phyloP scores from a whole-genome alignment of 2,888 invertebrate species.

The Dolomedes plantarius region DNA sequence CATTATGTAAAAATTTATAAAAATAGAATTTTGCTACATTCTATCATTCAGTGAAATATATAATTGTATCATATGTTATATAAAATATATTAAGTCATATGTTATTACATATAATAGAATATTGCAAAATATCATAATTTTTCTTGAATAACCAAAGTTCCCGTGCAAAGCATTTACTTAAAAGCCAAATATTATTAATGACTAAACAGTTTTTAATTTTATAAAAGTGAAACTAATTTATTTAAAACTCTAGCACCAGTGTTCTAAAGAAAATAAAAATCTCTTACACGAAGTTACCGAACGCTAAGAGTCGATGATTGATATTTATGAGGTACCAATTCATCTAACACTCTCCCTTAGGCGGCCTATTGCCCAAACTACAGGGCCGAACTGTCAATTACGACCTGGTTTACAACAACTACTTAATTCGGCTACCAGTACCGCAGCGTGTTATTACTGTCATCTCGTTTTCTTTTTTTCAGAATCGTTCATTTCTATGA shows the following conservation, averaged over 20 bases:
- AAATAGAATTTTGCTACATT: too few species aligned
- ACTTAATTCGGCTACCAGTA: slow-evolving; percentile 57
- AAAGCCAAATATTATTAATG: too few species aligned
- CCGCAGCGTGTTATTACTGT: slow-evolving; percentile 38
- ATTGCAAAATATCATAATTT: too few species aligned
- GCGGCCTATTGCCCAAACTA: slow-evolving; percentile 37
- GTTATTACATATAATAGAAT: too few species aligned
- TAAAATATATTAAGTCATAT: too few species aligned
- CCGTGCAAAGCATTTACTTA: too few species aligned
- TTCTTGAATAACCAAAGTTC: too few species aligned
- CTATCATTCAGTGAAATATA: too few species aligned
- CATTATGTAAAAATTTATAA: too few species aligned
- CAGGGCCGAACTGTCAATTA: slow-evolving; percentile 69
- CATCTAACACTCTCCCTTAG: slow-evolving; percentile 49
- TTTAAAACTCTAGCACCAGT: not conserved
- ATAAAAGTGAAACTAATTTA: not conserved
- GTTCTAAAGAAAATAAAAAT: not conserved
- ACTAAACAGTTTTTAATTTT: too few species aligned
- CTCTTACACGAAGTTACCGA: not conserved
- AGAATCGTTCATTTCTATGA: not conserved
- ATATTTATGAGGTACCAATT: slow-evolving; percentile 43
- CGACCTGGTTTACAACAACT: slow-evolving; percentile 65
- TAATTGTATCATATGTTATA: too few species aligned
- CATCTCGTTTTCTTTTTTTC: slow-evolving; percentile 16
- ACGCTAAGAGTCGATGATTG: slow-evolving; percentile 14